These are phyloP conservation scores for Lathronympha strigana DNA, from an alignment of 2,888 invertebrate species.

Conservation along the genomic window DNA sequence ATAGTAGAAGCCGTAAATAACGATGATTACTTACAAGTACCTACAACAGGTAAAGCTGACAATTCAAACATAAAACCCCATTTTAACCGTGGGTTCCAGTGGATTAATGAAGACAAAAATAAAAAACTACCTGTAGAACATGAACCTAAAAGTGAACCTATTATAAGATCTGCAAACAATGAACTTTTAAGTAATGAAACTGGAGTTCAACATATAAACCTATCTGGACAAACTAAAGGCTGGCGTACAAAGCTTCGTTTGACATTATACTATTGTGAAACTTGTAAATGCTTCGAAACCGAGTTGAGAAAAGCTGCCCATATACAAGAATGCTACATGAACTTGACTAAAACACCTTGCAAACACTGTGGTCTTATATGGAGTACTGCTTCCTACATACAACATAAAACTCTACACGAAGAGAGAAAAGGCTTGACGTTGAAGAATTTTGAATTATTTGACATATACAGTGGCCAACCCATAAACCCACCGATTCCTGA, in stretches of 20 bases:
- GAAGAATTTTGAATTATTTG: constrained; percentile 63
- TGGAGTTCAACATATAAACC: neutral
- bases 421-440: constrained; percentile 53
- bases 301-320: constrained; percentile 52
- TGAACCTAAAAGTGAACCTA: too few species aligned
- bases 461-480: constrained; percentile 54
- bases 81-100: too few species aligned
- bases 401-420: constrained; percentile 58
- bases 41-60: neutral
- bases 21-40: neutral
- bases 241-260: neutral
- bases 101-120: too few species aligned
- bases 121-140: too few species aligned
- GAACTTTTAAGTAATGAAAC: too few species aligned
- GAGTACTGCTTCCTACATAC: constrained; percentile 50
- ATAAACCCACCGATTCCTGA: constrained; percentile 64
- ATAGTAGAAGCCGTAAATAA: neutral
- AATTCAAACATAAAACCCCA: neutral
- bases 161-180: too few species aligned
- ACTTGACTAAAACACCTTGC: constrained; percentile 50
- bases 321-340: constrained; percentile 47
- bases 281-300: constrained; percentile 62
- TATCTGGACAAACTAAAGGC: neutral
- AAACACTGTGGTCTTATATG: constrained; percentile 64
- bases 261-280: constrained; percentile 50